A percentile compares a stretch with the other conserved stretches of the same genome.
Conservation (phyloP, 2,888 invertebrate genomes). For the Drosophila subquinaria region DNA sequence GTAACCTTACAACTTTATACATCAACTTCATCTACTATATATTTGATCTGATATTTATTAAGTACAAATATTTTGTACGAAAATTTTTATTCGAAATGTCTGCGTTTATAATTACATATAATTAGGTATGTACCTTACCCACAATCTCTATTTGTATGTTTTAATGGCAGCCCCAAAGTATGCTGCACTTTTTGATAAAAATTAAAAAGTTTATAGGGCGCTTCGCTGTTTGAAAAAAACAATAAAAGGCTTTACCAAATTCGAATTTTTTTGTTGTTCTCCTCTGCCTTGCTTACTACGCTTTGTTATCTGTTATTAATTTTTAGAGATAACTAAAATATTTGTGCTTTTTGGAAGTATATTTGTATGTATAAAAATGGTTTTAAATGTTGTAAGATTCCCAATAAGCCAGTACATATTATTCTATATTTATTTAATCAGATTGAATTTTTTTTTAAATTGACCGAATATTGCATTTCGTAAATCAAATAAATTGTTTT, state of each 20-base stretch:
- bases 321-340: not conserved
- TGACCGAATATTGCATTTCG: not conserved
- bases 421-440: not conserved
- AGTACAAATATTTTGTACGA: too few relatives aligned
- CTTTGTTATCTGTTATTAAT: not conserved
- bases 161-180: slow-evolving; percentile 37
- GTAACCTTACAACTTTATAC: too few relatives aligned
- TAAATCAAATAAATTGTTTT: not conserved
- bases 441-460: too few relatives aligned
- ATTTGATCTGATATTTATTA: too few relatives aligned
- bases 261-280: not conserved
- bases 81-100: not conserved
- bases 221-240: not conserved
- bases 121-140: not conserved
- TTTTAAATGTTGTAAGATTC: not conserved
- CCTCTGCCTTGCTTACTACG: too few relatives aligned
- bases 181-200: slow-evolving; percentile 1
- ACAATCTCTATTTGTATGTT: not conserved
- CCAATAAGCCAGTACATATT: not conserved
- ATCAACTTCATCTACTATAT: too few relatives aligned
- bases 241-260: not conserved
- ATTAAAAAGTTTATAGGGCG: not conserved
- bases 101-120: not conserved
- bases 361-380: not conserved
- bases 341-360: not conserved